These are phyloP conservation scores for Sigmodon hispidus DNA, from an alignment of 2,113 vertebrate genomes.

Conservation along the genomic window DNA sequence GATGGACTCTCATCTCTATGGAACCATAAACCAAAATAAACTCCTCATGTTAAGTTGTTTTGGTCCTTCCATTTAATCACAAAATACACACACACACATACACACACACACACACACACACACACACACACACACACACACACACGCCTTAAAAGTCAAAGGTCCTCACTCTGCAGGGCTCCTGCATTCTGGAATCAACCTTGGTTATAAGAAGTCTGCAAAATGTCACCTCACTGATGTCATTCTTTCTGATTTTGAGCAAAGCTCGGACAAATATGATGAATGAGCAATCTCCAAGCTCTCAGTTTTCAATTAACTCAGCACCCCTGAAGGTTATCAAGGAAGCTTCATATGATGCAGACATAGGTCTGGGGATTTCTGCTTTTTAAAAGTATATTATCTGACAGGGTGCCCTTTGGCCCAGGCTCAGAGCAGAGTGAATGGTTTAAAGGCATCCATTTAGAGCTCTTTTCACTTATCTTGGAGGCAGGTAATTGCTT, in stretches of 20 bases:
- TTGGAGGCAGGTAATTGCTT: background rate
- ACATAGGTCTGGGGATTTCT: background rate
- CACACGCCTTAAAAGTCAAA: background rate
- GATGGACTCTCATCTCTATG: background rate
- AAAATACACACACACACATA: too few species aligned
- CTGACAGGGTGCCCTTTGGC: background rate
- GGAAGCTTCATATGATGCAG: background rate
- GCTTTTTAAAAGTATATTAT: background rate
- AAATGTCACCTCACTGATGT: background rate
- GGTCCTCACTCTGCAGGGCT: background rate
- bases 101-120: too few species aligned
- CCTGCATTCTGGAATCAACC: background rate
- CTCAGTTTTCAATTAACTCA: background rate
- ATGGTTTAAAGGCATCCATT: background rate
- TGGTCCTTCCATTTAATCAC: background rate
- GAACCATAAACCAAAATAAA: background rate
- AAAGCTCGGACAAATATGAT: background rate
- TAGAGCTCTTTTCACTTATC: background rate
- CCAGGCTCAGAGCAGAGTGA: background rate
- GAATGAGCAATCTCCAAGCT: background rate
- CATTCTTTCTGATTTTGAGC: background rate
- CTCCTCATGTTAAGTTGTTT: background rate
- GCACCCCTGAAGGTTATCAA: background rate
- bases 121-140: too few species aligned
- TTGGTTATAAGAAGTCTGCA: background rate